Evolutionary conservation across 2,888 invertebrate species (phyloP), one percentile per base, ranked within the genome.

Genomic region (Agrotis ipsilon): DNA sequence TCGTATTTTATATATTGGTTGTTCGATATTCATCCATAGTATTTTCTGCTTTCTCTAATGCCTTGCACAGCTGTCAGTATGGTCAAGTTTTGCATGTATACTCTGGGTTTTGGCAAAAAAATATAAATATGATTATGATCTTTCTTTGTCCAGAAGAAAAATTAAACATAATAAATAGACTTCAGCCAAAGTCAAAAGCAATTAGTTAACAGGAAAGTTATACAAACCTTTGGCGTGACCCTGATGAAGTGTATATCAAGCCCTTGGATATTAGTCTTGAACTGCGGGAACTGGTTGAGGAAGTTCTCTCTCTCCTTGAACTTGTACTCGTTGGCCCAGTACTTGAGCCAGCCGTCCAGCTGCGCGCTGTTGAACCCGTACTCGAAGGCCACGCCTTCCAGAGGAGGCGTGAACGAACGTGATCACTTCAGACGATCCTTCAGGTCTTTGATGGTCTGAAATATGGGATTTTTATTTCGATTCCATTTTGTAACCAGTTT

Each of bases 301-400:
- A 96, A 95, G 11, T 92, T 90, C 89, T 98, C 97, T 14, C 98
- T 96, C 72, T 97, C 96, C 57, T 92, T 92, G 72, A 96, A 91
- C 76, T 98, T 96, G 89, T 98, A 98, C 51, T 97, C 95, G n/a
- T 97, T 96, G 7, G 96, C 96, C 99, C 99, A 99, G 92, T 98
- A 98, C 24, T 97, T 94, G 3, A 98, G 88, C 82, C 98, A 96
- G 62, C 95, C 94, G 58, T 96, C 92, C 48, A 98, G 90, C 66
- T 97, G 97, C 0, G 97, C 96, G 0, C 97, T 94, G 89, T 98
- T 98, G 90, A 99, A 97, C 2, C 99, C 99, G 88, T 99, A 99
- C 81, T 97, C 96, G 91, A 98, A 98, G 3, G 96, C 97, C 0
- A 96, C 94, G 19, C 97, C 97, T 92, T 98, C 97, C 27, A 98